Evolutionary conservation across 2,113 vertebrate species (phyloP).

Genomic region (Porphyrio hochstetteri): DNA sequence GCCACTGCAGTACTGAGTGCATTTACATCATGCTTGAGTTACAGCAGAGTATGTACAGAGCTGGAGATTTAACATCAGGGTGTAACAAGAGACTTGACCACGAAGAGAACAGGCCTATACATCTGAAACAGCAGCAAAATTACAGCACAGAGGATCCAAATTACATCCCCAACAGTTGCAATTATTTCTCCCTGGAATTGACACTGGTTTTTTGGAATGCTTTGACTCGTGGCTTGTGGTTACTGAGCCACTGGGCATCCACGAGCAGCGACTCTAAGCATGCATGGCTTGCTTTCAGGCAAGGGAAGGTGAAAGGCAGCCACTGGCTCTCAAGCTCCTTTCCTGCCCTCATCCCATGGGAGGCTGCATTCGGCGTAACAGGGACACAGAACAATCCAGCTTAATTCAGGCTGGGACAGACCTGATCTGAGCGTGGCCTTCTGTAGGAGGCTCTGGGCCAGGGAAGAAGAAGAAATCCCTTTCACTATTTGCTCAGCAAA

Average conservation of each 20-base stretch:
- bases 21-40: conserved; percentile 52
- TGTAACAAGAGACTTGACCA: neutral
- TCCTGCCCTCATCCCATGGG: neutral
- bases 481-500: neutral
- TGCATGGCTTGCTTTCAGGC: neutral
- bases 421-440: accelerated
- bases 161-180: neutral
- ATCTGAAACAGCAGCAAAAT: conserved; percentile 8
- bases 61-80: neutral
- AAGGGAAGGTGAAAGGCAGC: neutral
- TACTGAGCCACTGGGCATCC: neutral
- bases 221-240: neutral
- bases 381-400: neutral
- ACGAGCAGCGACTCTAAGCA: neutral
- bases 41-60: neutral
- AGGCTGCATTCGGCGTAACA: neutral
- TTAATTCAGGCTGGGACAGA: neutral
- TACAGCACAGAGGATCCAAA: neutral
- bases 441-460: neutral
- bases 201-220: neutral
- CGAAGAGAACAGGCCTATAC: conserved; percentile 8
- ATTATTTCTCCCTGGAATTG: neutral
- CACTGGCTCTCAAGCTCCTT: neutral
- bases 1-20: conserved; percentile 39
- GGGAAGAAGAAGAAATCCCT: neutral